Percentiles rank a stretch among this genome's conserved stretches.
Conservation (phyloP, 2,888 invertebrate genomes). For the Drosophila neoperkinsi region DNA sequence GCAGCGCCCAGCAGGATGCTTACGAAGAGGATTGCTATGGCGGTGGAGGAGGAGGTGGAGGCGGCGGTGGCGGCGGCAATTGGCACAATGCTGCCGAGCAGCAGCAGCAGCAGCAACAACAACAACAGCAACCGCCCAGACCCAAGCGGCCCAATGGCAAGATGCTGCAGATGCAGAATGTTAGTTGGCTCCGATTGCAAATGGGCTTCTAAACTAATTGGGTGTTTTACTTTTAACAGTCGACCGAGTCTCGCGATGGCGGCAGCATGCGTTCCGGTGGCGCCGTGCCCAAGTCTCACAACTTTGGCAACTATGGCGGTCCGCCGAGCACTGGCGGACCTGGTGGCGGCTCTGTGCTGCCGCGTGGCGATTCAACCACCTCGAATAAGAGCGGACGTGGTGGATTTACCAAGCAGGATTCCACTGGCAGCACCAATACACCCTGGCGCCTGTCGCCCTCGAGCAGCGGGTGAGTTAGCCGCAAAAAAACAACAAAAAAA, state of each 20-base stretch:
- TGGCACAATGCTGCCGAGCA: constrained; percentile 75
- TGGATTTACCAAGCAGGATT: constrained; percentile 90
- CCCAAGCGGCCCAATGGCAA: constrained; percentile 83
- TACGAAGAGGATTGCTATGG: constrained; percentile 72
- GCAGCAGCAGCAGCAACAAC: constrained; percentile 58
- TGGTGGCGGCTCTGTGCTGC: constrained; percentile 81
- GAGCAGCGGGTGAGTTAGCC: constrained; percentile 84
- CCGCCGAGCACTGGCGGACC: constrained; percentile 86
- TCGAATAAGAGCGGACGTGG: constrained; percentile 89
- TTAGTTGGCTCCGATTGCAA: constrained; percentile 38
- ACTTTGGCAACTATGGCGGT: constrained; percentile 93
- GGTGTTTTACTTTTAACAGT: constrained; percentile 46
- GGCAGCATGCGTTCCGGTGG: constrained; percentile 81
- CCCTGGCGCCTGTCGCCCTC: constrained; percentile 85
- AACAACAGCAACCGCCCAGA: constrained; percentile 66
- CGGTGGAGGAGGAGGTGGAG: constrained; percentile 40
- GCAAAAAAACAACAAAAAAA: not conserved
- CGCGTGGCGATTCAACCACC: constrained; percentile 88
- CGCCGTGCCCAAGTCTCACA: constrained; percentile 93
- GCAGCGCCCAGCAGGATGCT: constrained; percentile 74
- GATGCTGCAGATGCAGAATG: constrained; percentile 84
- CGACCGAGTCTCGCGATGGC: constrained; percentile 81
- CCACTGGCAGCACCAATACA: constrained; percentile 82
- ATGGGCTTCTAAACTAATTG: not conserved
- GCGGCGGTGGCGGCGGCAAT: constrained; percentile 35